Conservation (phyloP, 2,797 vertebrate genomes). For the Lacerta agilis region DNA sequence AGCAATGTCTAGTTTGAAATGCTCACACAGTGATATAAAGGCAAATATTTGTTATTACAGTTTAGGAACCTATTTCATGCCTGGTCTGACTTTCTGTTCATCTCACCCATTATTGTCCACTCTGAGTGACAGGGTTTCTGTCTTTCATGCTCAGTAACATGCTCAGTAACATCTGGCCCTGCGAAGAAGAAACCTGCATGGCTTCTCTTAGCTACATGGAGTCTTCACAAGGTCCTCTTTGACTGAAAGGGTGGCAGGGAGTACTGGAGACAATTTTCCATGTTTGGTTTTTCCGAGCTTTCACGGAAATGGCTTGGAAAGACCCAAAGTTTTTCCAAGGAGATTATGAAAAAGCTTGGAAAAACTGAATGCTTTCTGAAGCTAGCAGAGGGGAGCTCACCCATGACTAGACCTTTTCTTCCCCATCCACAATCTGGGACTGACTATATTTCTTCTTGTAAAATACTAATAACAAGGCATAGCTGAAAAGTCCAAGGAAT, state of each 20-base stretch:
- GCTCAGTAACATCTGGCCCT: background rate
- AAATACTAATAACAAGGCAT: constrained; percentile 10
- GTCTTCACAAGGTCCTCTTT: background rate
- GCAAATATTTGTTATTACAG: background rate
- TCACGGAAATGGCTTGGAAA: constrained; percentile 1
- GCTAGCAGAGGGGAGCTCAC: background rate
- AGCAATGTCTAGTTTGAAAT: background rate
- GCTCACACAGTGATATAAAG: background rate
- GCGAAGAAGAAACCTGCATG: background rate
- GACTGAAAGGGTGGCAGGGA: background rate
- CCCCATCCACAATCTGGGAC: background rate
- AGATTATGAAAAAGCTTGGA: background rate
- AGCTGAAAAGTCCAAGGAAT: background rate
- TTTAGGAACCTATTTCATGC: background rate
- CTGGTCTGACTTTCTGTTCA: background rate
- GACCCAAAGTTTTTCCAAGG: background rate
- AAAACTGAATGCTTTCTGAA: constrained; percentile 8
- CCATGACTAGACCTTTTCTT: constrained; percentile 1
- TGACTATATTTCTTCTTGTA: constrained; percentile 13
- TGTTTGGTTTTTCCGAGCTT: constrained; percentile 12
- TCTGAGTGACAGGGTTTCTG: background rate
- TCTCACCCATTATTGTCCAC: background rate
- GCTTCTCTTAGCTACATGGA: background rate
- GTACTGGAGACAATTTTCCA: background rate
- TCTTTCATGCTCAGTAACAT: too few relatives aligned